Conservation (phyloP, 2,888 invertebrate species). For the Noctua comes region DNA sequence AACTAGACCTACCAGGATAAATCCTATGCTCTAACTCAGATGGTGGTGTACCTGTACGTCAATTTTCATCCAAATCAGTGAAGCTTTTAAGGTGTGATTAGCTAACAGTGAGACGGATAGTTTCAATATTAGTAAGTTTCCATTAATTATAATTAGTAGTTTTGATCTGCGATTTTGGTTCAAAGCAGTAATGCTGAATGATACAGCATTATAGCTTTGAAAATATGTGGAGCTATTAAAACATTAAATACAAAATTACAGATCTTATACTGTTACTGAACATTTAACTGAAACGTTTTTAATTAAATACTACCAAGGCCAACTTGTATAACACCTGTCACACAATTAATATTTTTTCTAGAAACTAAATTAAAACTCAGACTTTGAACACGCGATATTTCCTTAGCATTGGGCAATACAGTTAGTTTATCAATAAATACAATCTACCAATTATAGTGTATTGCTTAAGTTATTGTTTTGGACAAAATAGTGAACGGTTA, state of each 20-base stretch:
- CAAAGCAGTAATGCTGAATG: not conserved
- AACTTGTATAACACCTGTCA: not conserved
- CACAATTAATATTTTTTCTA: slow-evolving; percentile 18
- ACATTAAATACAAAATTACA: not conserved
- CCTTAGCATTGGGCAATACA: slow-evolving; percentile 26
- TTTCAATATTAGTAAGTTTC: not conserved
- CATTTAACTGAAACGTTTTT: not conserved
- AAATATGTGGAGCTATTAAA: not conserved
- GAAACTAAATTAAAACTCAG: slow-evolving; percentile 18
- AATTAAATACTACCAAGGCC: not conserved
- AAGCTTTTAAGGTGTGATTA: not conserved
- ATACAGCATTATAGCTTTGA: not conserved
- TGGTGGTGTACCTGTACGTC: not conserved
- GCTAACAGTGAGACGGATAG: not conserved
- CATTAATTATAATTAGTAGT: not conserved
- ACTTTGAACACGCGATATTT: slow-evolving; percentile 37
- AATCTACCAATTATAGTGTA: slow-evolving; percentile 47
- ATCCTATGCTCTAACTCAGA: not conserved
- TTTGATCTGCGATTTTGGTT: not conserved
- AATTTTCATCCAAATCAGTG: not conserved
- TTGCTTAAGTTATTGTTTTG: slow-evolving; percentile 27
- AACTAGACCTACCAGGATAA: not conserved
- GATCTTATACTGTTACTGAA: not conserved
- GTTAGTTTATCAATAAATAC: slow-evolving; percentile 39
- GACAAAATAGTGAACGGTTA: slow-evolving; percentile 43